Percentiles rank a stretch among this genome's conserved stretches.
Conservation (phyloP, 2,113 vertebrate species). For the Mastomys natalensis region DNA sequence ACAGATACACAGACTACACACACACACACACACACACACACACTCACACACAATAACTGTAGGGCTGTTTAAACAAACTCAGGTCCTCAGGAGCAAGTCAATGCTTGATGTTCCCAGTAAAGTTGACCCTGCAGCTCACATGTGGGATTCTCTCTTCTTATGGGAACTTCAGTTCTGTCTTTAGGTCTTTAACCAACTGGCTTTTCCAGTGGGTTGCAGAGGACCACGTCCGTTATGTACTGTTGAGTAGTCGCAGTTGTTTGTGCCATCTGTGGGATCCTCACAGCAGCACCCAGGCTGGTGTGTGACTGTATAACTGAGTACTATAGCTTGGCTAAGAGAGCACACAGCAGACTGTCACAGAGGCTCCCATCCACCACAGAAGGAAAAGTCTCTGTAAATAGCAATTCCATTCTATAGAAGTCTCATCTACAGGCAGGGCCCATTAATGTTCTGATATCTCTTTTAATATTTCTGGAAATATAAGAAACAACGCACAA, state of each 20-base stretch:
- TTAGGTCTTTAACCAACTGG: background rate
- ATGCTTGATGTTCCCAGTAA: rapidly evolving
- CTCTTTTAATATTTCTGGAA: background rate
- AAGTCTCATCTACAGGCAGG: background rate
- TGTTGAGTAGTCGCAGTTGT: background rate
- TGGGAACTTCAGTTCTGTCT: background rate
- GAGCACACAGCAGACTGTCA: background rate
- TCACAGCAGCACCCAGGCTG: background rate
- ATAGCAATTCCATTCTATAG: rapidly evolving
- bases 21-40: background rate
- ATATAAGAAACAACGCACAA: background rate
- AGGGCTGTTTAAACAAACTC: too few species aligned
- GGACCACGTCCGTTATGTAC: background rate
- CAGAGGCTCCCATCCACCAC: background rate
- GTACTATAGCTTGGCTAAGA: background rate
- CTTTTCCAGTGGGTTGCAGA: background rate
- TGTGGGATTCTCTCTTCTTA: background rate
- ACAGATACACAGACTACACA: background rate
- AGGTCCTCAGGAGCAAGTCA: background rate
- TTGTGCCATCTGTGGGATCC: too few species aligned
- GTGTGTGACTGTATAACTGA: background rate
- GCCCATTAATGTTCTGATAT: too few species aligned
- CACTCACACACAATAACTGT: background rate
- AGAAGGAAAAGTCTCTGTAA: background rate
- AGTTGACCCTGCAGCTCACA: background rate